These are phyloP conservation scores for Frankliniella fusca DNA, from an alignment of 2,888 invertebrate genomes.

Conservation along the genomic window DNA sequence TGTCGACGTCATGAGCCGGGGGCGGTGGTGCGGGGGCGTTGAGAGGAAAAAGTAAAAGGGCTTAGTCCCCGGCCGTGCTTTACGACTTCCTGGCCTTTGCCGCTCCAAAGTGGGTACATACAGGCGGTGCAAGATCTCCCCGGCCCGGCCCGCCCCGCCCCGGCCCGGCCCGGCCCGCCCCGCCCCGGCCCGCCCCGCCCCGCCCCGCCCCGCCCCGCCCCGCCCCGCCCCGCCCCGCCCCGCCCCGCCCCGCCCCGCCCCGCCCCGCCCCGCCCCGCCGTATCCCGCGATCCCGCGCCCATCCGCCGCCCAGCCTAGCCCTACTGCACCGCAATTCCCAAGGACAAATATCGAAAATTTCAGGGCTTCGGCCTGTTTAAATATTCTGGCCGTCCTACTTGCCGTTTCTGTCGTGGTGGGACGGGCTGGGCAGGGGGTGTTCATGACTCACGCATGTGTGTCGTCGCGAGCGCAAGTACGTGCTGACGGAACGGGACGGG, in stretches of 20 bases:
- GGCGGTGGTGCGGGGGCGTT: not conserved
- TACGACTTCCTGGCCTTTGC: constrained; percentile 24
- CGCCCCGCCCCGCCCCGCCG: not conserved
- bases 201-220: not conserved
- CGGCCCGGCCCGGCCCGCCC: not conserved
- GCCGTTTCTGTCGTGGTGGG: too few species aligned
- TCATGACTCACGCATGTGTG: too few species aligned
- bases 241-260: not conserved
- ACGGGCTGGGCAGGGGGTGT: too few species aligned
- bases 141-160: not conserved
- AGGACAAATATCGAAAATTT: too few species aligned
- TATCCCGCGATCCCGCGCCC: too few species aligned
- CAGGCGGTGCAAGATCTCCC: not conserved
- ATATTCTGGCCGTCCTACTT: too few species aligned
- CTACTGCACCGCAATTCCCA: too few species aligned
- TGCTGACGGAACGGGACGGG: too few species aligned
- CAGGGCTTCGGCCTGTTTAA: too few species aligned
- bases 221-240: too few species aligned
- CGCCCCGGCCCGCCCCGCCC: not conserved
- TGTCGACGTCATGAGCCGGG: not conserved
- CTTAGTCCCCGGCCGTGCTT: not conserved
- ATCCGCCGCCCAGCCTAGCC: too few species aligned
- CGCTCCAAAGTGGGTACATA: not conserved
- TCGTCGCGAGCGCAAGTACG: not conserved
- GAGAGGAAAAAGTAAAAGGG: not conserved